Evolutionary conservation across 1,140 invertebrate genomes (phyloP).

Genomic region (Heliconius himera): DNA sequence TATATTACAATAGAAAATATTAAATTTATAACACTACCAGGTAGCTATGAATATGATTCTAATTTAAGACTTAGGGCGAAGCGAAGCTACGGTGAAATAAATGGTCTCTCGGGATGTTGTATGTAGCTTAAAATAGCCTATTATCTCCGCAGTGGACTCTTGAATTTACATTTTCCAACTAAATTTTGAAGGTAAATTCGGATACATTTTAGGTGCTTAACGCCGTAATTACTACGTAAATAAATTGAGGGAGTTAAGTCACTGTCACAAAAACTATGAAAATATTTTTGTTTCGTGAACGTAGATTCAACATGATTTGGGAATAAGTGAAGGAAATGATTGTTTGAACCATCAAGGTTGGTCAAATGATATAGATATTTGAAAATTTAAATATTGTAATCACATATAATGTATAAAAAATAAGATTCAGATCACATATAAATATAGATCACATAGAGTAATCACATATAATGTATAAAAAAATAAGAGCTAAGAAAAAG

Average conservation of each 20-base stretch:
- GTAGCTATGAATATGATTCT: too few species aligned
- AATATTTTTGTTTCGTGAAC: background rate
- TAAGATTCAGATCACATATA: too few species aligned
- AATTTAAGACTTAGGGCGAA: background rate
- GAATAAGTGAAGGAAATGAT: background rate
- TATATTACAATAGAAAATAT: too few species aligned
- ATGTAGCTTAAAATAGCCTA: background rate
- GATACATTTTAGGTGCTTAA: background rate
- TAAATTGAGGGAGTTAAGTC: background rate
- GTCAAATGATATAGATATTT: too few species aligned
- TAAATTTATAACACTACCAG: too few species aligned
- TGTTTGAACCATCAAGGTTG: too few species aligned
- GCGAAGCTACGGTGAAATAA: background rate
- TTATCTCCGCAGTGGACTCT: background rate
- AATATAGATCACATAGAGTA: too few species aligned
- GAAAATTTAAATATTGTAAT: too few species aligned
- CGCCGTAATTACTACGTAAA: background rate
- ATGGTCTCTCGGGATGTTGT: background rate
- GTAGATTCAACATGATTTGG: too few species aligned
- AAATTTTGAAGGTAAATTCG: background rate
- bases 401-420: too few species aligned
- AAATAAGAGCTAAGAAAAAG: too few species aligned
- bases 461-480: too few species aligned
- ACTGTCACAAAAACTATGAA: background rate
- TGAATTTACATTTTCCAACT: background rate